phyloP scores from a whole-genome alignment of 2,888 invertebrate species.

The Polydrusus cervinus region DNA sequence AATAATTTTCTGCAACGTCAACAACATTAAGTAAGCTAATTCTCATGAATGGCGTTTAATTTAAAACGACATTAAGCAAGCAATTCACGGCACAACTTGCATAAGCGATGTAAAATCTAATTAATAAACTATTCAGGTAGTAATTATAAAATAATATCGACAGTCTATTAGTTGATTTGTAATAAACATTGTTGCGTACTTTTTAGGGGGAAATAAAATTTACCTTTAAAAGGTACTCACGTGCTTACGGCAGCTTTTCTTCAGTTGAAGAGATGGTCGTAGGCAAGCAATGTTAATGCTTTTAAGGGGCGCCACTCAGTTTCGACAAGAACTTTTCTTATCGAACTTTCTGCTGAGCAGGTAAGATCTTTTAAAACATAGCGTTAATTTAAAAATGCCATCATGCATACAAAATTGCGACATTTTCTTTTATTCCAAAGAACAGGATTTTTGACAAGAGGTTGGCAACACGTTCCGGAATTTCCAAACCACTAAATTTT shows the following conservation, averaged over 20 bases:
- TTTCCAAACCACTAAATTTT: not conserved
- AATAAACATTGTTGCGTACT: not conserved
- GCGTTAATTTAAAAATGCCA: not conserved
- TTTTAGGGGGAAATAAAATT: not conserved
- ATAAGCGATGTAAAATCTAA: not conserved
- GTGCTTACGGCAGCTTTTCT: no score
- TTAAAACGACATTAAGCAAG: not conserved
- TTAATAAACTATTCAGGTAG: not conserved
- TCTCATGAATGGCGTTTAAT: not conserved
- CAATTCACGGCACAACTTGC: not conserved
- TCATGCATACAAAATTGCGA: not conserved
- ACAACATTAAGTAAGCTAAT: no score
- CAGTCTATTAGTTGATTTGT: not conserved
- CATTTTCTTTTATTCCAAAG: not conserved
- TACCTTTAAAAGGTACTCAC: no score
- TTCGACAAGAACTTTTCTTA: no score
- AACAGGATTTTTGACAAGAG: not conserved
- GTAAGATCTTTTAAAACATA: not conserved
- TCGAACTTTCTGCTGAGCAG: no score
- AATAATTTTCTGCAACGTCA: no score
- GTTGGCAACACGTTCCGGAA: conserved; percentile 1
- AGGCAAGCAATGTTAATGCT: no score
- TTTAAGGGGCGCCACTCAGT: no score
- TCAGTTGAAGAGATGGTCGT: no score
- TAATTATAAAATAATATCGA: not conserved